These are phyloP conservation scores for Eilema depressum DNA, from an alignment of 2,888 invertebrate genomes.

Conservation along the genomic window DNA sequence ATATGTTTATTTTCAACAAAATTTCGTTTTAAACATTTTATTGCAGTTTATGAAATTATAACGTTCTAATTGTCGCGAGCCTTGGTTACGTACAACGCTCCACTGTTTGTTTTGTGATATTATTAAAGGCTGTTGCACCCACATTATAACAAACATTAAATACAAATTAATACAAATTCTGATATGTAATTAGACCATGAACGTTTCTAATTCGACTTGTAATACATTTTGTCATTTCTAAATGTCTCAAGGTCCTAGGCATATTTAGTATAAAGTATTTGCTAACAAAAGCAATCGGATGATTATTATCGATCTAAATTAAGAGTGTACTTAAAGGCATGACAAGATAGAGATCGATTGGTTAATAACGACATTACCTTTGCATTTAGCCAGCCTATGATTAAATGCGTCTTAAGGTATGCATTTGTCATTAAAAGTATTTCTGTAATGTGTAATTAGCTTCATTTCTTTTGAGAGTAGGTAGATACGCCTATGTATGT, in stretches of 20 bases:
- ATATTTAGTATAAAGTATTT: constrained; percentile 55
- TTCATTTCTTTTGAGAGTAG: background rate
- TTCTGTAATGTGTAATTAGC: constrained; percentile 5
- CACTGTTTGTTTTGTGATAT: constrained; percentile 22
- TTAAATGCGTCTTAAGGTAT: constrained; percentile 18
- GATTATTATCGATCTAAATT: constrained; percentile 65
- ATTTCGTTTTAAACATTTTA: constrained; percentile 14
- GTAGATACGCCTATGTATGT: background rate
- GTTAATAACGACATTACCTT: constrained; percentile 50
- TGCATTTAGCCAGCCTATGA: constrained; percentile 31
- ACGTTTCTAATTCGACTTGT: constrained; percentile 41
- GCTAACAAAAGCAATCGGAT: constrained; percentile 55
- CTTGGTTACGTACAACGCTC: constrained; percentile 27
- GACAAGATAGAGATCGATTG: constrained; percentile 64
- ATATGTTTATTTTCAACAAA: background rate
- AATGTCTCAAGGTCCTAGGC: constrained; percentile 51
- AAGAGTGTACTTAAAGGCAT: constrained; percentile 61
- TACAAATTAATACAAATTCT: constrained; percentile 36
- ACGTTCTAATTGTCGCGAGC: constrained; percentile 24
- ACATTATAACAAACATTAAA: constrained; percentile 38
- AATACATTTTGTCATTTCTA: constrained; percentile 42
- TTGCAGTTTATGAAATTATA: constrained; percentile 31
- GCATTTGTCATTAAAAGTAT: constrained; percentile 12
- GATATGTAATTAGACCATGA: constrained; percentile 51
- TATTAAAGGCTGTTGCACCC: constrained; percentile 34